These are phyloP conservation scores for Coleophora flavipennella DNA, from an alignment of 2,888 invertebrate genomes.

Conservation along the genomic window DNA sequence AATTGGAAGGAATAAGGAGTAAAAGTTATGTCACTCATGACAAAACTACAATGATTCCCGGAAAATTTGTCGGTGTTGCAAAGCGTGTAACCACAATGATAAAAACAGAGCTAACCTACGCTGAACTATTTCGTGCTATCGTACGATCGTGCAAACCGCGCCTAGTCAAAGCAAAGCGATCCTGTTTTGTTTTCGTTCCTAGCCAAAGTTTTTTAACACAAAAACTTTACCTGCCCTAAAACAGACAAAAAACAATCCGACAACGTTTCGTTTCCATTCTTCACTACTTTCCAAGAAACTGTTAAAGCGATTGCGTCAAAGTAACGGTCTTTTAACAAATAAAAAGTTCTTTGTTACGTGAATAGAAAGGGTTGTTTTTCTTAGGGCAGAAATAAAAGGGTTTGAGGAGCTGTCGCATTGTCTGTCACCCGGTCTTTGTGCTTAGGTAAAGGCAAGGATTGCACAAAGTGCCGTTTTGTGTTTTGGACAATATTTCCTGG, in stretches of 20 bases:
- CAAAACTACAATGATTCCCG: too few relatives aligned
- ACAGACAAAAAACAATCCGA: slow-evolving; percentile 11
- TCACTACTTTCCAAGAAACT: slow-evolving; percentile 39
- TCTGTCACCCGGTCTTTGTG: slow-evolving; percentile 61
- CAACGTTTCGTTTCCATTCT: slow-evolving; percentile 12
- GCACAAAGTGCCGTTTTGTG: slow-evolving; percentile 46
- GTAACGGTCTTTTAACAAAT: slow-evolving; percentile 45
- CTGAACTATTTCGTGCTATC: too few relatives aligned
- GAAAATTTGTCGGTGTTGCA: too few relatives aligned
- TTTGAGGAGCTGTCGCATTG: slow-evolving; percentile 49
- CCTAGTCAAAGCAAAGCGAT: too few relatives aligned
- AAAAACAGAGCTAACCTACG: too few relatives aligned
- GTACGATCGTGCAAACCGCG: too few relatives aligned
- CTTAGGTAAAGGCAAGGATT: slow-evolving; percentile 40
- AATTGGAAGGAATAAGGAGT: too few relatives aligned
- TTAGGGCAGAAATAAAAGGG: slow-evolving; percentile 53
- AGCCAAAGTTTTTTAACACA: not conserved
- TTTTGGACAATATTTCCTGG: slow-evolving; percentile 20
- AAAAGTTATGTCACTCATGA: too few relatives aligned
- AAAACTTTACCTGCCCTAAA: slow-evolving; percentile 17
- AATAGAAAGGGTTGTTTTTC: slow-evolving; percentile 65
- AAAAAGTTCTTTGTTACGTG: slow-evolving; percentile 44
- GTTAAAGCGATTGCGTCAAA: slow-evolving; percentile 46
- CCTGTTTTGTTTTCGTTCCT: too few relatives aligned
- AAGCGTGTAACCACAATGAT: too few relatives aligned